Base-by-base conservation (phyloP, 2,888 invertebrate species). In the Nomada flava region DNA sequence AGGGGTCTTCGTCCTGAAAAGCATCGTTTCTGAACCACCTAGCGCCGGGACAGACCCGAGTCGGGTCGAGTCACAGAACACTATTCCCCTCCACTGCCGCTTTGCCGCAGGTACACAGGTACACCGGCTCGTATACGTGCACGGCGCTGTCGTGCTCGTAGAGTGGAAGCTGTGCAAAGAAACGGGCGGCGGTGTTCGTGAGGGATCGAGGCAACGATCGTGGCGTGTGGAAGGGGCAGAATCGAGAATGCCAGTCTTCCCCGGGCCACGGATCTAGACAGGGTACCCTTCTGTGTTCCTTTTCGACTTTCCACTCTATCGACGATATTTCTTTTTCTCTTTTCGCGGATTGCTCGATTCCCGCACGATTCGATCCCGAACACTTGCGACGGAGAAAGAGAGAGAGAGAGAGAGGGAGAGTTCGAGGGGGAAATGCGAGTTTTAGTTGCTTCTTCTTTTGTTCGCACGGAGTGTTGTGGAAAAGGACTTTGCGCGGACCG, bases 201-300 rank as follows among this genome's bases (percentile, higher is more conserved):
- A 71, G 71, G 13, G 47, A 62, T 42, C 62, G 60, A 71, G 69
- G 76, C 82, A 73, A 60, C 83, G 71, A 78, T 57, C 18, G 57
- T 9, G 47, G 57, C 53, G 60, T 59, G 85, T 89, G 88, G 92
- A 89, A 90, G 92, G 91, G 91, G 88, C 82, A 88, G 80, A 70
- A 82, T 65, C 87, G 86, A 86, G 86, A 70, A 86, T 87, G 88
- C 84, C 92, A 92, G 92, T 92, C 91, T 91, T 89, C 85, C 83
- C 90, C 89, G 89, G 89, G 88, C 89, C 88, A 89, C 89, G 89
- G 90, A 86, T 76, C 89, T 82, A 89, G 82, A 84, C 75, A 86
- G 89, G 86, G 87, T 86, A 84, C 68, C 20, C 44, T 68, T 64
- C 60, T 52, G 63, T 50, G 78, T 80, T 68, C 71, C 67, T 75